Evolutionary conservation across 2,797 vertebrate genomes (phyloP).

Genomic region (Lepus oiostolus): DNA sequence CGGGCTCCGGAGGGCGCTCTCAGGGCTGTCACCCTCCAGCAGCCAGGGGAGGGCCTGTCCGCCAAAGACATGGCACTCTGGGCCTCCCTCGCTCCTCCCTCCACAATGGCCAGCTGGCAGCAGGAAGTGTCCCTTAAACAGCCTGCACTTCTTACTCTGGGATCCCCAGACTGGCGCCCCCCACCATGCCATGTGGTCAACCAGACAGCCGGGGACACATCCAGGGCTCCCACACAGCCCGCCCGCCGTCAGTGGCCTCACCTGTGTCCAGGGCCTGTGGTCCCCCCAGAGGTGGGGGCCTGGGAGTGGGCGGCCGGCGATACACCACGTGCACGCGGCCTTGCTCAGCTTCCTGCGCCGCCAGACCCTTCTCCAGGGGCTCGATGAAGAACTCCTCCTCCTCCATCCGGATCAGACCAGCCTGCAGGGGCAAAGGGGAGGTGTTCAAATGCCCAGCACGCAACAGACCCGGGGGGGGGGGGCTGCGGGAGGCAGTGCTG

Average conservation of each 20-base stretch:
- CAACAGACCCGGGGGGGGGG: slow-evolving; percentile 66
- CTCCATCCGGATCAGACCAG: slow-evolving; percentile 97
- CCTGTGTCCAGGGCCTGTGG: slow-evolving; percentile 91
- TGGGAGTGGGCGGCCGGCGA: slow-evolving; percentile 91
- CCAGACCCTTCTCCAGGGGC: slow-evolving; percentile 93
- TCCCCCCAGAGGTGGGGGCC: slow-evolving; percentile 80
- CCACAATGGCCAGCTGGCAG: too few relatives aligned
- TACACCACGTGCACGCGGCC: slow-evolving; percentile 97
- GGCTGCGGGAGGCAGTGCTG: too few relatives aligned
- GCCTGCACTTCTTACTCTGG: not conserved
- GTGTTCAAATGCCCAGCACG: slow-evolving; percentile 77
- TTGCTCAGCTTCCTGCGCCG: slow-evolving; percentile 86
- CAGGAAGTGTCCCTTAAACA: not conserved
- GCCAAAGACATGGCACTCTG: not conserved
- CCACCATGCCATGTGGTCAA: accelerated
- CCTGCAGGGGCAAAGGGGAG: slow-evolving; percentile 90
- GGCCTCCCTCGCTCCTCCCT: not conserved
- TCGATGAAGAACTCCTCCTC: slow-evolving; percentile 99
- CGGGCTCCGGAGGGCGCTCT: not conserved
- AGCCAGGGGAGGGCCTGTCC: not conserved
- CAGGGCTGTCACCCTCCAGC: not conserved
- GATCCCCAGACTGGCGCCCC: not conserved
- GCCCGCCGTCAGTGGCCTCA: slow-evolving; percentile 86
- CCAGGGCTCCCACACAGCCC: not conserved
- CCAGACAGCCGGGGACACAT: not conserved